Conservation (phyloP, 2,113 vertebrate species). For the Montifringilla adamsi region DNA sequence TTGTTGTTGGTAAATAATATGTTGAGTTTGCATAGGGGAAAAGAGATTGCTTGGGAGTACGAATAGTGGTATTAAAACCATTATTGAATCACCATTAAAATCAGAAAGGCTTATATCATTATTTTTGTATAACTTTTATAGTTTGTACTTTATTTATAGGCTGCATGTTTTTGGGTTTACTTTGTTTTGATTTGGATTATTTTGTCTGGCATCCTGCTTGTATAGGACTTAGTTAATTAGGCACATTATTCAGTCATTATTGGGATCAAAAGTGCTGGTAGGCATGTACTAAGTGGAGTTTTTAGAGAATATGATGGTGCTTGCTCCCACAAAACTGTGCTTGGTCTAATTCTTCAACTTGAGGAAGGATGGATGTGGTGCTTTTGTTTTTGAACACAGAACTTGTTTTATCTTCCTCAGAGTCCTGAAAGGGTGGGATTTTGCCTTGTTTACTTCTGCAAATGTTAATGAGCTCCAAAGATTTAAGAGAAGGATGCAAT, state of each 20-base stretch:
- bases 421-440: neutral
- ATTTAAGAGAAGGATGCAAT: slow-evolving; percentile 21
- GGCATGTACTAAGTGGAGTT: neutral
- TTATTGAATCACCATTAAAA: neutral
- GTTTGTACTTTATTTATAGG: neutral
- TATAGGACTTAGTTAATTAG: neutral
- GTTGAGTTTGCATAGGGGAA: neutral
- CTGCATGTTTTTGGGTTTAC: neutral
- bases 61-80: neutral
- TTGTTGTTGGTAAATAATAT: neutral
- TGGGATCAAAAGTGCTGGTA: neutral
- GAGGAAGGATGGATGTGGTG: neutral
- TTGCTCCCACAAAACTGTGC: neutral
- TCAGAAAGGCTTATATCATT: neutral
- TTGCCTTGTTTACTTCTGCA: slow-evolving; percentile 29
- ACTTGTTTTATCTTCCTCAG: neutral
- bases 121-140: neutral
- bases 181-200: neutral
- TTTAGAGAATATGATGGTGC: neutral
- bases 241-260: neutral
- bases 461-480: neutral
- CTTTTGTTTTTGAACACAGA: neutral
- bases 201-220: neutral
- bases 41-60: neutral
- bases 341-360: neutral